Evolutionary conservation across 2,113 vertebrate genomes (phyloP).

Genomic region (Charina bottae): DNA sequence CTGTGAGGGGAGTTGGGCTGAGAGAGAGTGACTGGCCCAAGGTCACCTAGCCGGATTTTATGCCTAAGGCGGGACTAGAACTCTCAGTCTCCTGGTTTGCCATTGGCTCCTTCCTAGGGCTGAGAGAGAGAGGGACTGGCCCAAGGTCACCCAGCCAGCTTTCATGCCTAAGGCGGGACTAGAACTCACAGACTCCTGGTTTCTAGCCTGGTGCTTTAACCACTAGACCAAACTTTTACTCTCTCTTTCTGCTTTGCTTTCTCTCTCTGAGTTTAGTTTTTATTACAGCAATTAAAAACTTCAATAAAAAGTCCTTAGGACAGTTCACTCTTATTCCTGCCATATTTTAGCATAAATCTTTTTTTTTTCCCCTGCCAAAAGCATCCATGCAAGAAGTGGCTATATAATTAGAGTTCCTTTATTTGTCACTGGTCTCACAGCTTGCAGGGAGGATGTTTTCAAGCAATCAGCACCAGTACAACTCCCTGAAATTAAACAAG

Average conservation of each 20-base stretch:
- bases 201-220: no score
- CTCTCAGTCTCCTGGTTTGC: no score
- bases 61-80: no score
- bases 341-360: not conserved
- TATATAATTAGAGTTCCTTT: not conserved
- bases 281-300: not conserved
- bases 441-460: not conserved
- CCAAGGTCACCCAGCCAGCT: no score
- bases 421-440: not conserved
- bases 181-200: no score
- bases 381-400: not conserved
- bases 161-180: no score
- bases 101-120: no score
- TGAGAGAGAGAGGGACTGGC: no score
- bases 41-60: no score
- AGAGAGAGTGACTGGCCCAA: no score
- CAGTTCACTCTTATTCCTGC: not conserved
- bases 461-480: not conserved
- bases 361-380: not conserved
- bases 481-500: not conserved
- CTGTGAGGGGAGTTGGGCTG: no score
- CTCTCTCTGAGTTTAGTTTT: not conserved
- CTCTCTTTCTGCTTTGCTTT: not conserved
- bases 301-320: not conserved
- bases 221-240: not conserved